A percentile compares a stretch with the other conserved stretches of the same genome.
phyloP scores from a whole-genome alignment of 2,888 invertebrate species.

The Macaria notata region DNA sequence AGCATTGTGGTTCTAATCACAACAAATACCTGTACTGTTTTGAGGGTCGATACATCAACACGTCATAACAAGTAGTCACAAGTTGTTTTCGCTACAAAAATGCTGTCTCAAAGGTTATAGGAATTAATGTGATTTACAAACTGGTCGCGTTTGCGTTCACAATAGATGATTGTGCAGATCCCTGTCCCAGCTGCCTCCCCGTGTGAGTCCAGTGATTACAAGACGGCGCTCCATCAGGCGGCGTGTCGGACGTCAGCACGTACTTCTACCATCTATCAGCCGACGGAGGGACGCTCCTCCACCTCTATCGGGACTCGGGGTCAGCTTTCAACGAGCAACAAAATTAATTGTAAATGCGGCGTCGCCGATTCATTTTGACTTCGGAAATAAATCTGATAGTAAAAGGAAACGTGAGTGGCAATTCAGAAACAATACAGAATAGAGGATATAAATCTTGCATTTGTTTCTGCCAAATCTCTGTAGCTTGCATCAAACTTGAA shows the following conservation, averaged over 20 bases:
- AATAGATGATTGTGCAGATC: slow-evolving; percentile 65
- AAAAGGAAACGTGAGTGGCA: slow-evolving; percentile 42
- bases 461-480: slow-evolving; percentile 46
- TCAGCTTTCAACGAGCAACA: slow-evolving; percentile 58
- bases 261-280: slow-evolving; percentile 70
- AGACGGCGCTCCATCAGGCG: slow-evolving; percentile 73
- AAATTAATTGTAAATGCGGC: slow-evolving; percentile 58
- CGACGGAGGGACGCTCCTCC: slow-evolving; percentile 70
- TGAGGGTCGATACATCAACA: too few relatives aligned
- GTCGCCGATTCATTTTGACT: slow-evolving; percentile 26
- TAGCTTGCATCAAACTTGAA: slow-evolving; percentile 43
- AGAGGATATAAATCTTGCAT: slow-evolving; percentile 53
- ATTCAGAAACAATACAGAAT: slow-evolving; percentile 50
- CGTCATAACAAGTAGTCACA: neutral
- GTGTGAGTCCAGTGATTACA: slow-evolving; percentile 77
- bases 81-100: slow-evolving; percentile 6
- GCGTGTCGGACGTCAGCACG: slow-evolving; percentile 65
- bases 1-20: too few relatives aligned
- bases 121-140: slow-evolving; percentile 35
- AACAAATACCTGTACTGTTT: too few relatives aligned
- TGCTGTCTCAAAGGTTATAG: slow-evolving; percentile 17
- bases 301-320: slow-evolving; percentile 63
- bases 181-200: slow-evolving; percentile 68
- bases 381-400: slow-evolving; percentile 35
- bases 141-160: slow-evolving; percentile 51